Evolutionary conservation across 2,797 vertebrate genomes (phyloP).

Genomic region (Liparis tanakae): DNA sequence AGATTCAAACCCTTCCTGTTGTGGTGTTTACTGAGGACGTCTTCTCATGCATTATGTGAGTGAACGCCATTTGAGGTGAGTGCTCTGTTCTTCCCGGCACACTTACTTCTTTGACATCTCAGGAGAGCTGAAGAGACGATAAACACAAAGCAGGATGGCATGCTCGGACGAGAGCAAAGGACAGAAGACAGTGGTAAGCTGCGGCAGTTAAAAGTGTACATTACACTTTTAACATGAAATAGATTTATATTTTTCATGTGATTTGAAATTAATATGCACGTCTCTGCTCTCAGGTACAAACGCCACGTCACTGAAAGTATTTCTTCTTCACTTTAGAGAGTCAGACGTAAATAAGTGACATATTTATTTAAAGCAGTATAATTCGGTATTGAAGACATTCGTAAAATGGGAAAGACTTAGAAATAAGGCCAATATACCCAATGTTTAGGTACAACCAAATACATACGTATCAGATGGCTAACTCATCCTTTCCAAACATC

Average conservation of each 20-base stretch:
- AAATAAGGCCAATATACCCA: background rate
- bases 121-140: conserved; percentile 53
- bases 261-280: conserved; percentile 44
- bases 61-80: conserved; percentile 64
- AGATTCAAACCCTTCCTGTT: conserved; percentile 69
- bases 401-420: background rate
- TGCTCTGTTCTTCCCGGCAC: conserved; percentile 66
- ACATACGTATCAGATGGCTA: background rate
- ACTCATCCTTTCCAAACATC: background rate
- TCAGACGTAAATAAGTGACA: background rate
- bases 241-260: conserved; percentile 55
- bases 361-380: background rate
- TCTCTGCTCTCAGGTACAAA: conserved; percentile 21
- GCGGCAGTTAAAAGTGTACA: conserved; percentile 15
- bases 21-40: conserved; percentile 59
- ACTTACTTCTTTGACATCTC: conserved; percentile 67
- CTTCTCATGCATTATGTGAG: conserved; percentile 67
- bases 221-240: conserved; percentile 59
- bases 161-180: conserved; percentile 32
- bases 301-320: conserved; percentile 20
- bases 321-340: conserved; percentile 16
- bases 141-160: conserved; percentile 47
- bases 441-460: background rate
- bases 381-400: background rate
- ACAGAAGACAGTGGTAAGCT: conserved; percentile 39